phyloP scores from a whole-genome alignment of 1,140 invertebrate genomes.

The Leptopilina boulardi region DNA sequence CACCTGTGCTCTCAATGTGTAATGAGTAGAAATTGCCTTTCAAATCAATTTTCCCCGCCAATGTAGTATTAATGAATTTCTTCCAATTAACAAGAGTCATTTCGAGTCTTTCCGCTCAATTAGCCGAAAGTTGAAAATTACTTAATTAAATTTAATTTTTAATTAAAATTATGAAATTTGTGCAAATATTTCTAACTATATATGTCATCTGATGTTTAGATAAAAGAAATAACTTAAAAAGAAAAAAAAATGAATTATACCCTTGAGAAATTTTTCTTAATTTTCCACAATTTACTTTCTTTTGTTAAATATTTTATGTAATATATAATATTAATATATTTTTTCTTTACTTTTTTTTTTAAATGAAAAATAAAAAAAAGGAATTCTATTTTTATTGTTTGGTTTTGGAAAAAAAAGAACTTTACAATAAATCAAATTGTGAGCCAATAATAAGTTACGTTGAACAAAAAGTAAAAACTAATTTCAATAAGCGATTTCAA shows the following conservation, averaged over 20 bases:
- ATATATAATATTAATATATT: too few relatives aligned
- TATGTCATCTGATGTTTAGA: too few relatives aligned
- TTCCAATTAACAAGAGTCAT: background rate
- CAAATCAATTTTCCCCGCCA: background rate
- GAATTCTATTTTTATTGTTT: too few relatives aligned
- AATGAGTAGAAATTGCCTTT: background rate
- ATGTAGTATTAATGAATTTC: background rate
- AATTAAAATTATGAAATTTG: background rate
- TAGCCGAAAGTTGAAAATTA: background rate
- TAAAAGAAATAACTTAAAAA: too few relatives aligned
- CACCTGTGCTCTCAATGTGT: background rate
- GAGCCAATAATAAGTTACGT: background rate
- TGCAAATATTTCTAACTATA: background rate
- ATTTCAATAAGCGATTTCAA: background rate
- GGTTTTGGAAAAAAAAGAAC: too few relatives aligned
- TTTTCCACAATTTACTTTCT: too few relatives aligned
- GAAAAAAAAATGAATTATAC: too few relatives aligned
- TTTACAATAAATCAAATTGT: background rate
- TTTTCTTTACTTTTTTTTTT: too few relatives aligned
- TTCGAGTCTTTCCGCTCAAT: background rate
- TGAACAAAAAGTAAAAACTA: background rate
- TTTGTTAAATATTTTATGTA: too few relatives aligned
- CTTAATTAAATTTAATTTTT: background rate
- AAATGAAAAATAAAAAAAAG: too few relatives aligned
- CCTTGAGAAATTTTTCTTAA: too few relatives aligned